phyloP scores from a whole-genome alignment of 2,113 vertebrate species.

The Nerophis ophidion region DNA sequence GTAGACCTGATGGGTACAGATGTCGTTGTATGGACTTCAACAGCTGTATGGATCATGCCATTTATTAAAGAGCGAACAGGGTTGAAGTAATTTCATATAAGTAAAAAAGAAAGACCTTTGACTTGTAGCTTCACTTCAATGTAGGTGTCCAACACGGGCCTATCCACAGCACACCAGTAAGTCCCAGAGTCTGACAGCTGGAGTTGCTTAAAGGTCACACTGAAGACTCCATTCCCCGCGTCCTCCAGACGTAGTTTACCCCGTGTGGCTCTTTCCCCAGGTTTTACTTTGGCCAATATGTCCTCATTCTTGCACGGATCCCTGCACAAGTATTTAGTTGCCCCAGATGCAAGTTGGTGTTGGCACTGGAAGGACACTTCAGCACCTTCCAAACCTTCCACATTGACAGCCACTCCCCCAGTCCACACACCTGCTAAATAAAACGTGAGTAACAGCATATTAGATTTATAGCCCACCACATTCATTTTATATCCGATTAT shows the following conservation, averaged over 20 bases:
- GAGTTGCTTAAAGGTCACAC: conserved; percentile 29
- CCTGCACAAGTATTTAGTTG: conserved; percentile 50
- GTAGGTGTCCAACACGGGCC: too few relatives aligned
- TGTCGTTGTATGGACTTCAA: too few relatives aligned
- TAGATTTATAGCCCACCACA: too few relatives aligned
- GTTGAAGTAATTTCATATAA: too few relatives aligned
- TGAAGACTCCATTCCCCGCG: conserved; percentile 22
- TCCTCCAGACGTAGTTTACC: conserved; percentile 31
- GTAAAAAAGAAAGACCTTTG: too few relatives aligned
- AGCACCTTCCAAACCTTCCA: conserved; percentile 20
- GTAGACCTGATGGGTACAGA: too few relatives aligned
- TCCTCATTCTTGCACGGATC: conserved; percentile 7
- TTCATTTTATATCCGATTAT: too few relatives aligned
- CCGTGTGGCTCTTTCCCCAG: accelerated
- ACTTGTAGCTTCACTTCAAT: too few relatives aligned
- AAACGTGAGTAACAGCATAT: not conserved
- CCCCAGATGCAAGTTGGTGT: not conserved
- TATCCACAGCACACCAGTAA: too few relatives aligned
- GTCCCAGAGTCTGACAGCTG: conserved; percentile 8
- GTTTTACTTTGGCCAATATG: conserved; percentile 7
- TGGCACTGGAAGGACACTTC: conserved; percentile 34
- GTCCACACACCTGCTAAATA: conserved; percentile 13
- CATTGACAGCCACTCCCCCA: not conserved
- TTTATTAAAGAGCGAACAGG: too few relatives aligned
- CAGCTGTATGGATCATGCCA: too few relatives aligned